Evolutionary conservation across 2,113 vertebrate species (phyloP).

Genomic region (Heliornis fulica): DNA sequence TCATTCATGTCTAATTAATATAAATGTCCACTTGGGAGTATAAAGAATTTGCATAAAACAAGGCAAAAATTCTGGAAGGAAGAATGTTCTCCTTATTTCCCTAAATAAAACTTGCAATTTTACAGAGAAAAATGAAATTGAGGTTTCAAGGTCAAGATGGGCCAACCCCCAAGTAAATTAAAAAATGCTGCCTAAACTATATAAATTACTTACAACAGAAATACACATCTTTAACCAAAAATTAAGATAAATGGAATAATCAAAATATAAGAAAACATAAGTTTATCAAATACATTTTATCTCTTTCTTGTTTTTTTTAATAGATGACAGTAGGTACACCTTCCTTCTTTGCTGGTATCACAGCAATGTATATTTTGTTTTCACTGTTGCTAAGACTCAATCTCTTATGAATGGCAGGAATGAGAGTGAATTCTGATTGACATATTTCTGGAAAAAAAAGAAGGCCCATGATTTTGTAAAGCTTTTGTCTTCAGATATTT

Average conservation of each 20-base stretch:
- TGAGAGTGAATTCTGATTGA: not conserved
- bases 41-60: not conserved
- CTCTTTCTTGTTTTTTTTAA: too few relatives aligned
- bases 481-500: not conserved
- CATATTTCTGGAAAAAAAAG: not conserved
- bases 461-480: not conserved
- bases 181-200: not conserved
- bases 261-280: not conserved
- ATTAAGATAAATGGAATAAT: not conserved
- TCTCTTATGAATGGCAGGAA: not conserved
- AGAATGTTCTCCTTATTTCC: not conserved
- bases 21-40: slow-evolving; percentile 32
- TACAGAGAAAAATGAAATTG: not conserved
- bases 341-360: not conserved
- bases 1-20: slow-evolving; percentile 62
- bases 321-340: not conserved
- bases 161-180: not conserved
- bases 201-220: not conserved
- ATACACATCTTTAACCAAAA: not conserved
- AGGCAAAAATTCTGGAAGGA: not conserved
- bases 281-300: not conserved
- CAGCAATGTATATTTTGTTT: not conserved
- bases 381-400: not conserved
- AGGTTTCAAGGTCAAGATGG: not conserved
- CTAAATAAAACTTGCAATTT: not conserved